Evolutionary conservation across 2,113 vertebrate species (phyloP).

Genomic region (Hemibates koningsi): DNA sequence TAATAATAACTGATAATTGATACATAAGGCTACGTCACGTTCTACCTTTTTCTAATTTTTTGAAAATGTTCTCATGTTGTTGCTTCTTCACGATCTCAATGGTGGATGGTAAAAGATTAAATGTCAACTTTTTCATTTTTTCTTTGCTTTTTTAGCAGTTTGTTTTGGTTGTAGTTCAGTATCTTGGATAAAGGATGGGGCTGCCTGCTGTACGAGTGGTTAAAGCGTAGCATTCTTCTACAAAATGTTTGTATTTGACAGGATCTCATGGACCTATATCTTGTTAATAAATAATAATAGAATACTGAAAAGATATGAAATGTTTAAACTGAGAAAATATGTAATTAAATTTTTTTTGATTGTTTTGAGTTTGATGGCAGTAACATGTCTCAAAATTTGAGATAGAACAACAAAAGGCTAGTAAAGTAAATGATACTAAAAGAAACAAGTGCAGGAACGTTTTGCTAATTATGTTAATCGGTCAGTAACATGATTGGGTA

Average conservation of each 20-base stretch:
- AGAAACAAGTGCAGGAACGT: not conserved
- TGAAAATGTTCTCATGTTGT: not conserved
- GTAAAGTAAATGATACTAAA: not conserved
- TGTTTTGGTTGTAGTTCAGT: not conserved
- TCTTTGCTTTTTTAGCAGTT: not conserved
- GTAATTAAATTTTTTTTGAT: rapidly evolving
- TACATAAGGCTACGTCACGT: not conserved
- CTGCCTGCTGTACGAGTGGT: not conserved
- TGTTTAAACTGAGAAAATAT: not conserved
- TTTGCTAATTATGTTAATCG: not conserved
- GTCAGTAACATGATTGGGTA: not conserved
- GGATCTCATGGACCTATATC: not conserved
- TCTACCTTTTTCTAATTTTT: not conserved
- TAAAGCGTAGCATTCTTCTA: not conserved
- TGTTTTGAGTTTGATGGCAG: not conserved
- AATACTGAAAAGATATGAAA: not conserved
- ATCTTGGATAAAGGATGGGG: not conserved
- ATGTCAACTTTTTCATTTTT: not conserved
- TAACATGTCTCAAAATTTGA: not conserved
- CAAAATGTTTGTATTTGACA: not conserved
- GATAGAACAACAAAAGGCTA: not conserved
- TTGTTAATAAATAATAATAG: not conserved
- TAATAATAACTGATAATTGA: not conserved
- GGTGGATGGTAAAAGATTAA: not conserved
- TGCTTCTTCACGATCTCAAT: not conserved